Conservation (phyloP, 2,113 vertebrate genomes). For the Holacanthus passer region DNA sequence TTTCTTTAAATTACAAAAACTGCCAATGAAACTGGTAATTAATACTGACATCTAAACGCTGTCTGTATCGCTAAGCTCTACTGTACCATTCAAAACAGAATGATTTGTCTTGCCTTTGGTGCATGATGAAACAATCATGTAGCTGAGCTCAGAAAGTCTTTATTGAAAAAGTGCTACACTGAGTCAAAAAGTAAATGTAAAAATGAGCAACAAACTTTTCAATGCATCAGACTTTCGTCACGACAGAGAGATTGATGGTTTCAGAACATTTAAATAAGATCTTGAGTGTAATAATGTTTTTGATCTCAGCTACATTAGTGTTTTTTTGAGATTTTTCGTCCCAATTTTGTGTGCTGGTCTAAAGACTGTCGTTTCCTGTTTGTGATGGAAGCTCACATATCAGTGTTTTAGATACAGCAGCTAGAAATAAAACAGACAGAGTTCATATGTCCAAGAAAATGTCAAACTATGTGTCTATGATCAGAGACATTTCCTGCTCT, state of each 20-base stretch:
- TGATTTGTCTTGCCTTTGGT: neutral
- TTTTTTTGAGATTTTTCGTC: neutral
- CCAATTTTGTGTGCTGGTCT: neutral
- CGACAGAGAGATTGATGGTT: slow-evolving; percentile 1
- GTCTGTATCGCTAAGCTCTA: neutral
- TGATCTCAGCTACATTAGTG: neutral
- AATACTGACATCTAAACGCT: neutral
- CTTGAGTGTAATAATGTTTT: neutral
- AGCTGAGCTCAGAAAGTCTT: slow-evolving; percentile 12
- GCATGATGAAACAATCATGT: slow-evolving; percentile 11
- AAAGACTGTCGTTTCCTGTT: no score
- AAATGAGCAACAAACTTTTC: neutral
- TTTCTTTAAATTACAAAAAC: neutral
- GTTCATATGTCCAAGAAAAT: neutral
- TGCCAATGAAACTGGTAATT: neutral
- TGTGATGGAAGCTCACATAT: neutral
- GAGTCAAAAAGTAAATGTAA: neutral
- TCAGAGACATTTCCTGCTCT: neutral
- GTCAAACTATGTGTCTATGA: neutral
- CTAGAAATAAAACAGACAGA: neutral
- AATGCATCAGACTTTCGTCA: slow-evolving; percentile 1
- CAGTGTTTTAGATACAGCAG: neutral
- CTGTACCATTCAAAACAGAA: no score
- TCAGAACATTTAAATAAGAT: neutral
- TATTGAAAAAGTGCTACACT: neutral